Conservation (phyloP, 2,797 vertebrate genomes). For the Amblyopsis hoosieri region DNA sequence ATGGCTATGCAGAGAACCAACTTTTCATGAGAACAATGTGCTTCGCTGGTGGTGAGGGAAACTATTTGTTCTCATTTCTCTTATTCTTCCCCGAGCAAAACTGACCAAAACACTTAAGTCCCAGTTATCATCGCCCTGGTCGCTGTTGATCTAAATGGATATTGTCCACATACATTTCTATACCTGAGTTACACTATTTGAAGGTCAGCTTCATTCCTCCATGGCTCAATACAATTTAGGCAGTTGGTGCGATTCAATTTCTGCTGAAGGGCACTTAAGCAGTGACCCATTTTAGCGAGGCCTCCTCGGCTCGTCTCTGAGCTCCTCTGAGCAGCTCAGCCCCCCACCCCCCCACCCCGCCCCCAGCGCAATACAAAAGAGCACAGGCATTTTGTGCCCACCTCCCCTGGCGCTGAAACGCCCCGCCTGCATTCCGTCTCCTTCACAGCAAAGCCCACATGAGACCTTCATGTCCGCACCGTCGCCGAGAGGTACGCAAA, state of each 20-base stretch:
- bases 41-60: slow-evolving; percentile 19
- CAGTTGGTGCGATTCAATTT: slow-evolving; percentile 73
- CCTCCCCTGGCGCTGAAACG: slow-evolving; percentile 15
- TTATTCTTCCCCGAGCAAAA: background rate
- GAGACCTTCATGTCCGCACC: slow-evolving; percentile 64
- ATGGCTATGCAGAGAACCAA: slow-evolving; percentile 29
- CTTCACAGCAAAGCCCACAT: slow-evolving; percentile 49
- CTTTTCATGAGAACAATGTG: slow-evolving; percentile 30
- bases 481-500: slow-evolving; percentile 61
- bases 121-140: slow-evolving; percentile 26
- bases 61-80: slow-evolving; percentile 6
- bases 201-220: slow-evolving; percentile 71
- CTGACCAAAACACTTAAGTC: slow-evolving; percentile 29
- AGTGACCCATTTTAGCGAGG: slow-evolving; percentile 78
- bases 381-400: slow-evolving; percentile 43
- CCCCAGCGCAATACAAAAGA: slow-evolving; percentile 54
- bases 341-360: slow-evolving; percentile 41
- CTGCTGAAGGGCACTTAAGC: slow-evolving; percentile 77
- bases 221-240: slow-evolving; percentile 68
- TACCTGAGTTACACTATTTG: slow-evolving; percentile 55
- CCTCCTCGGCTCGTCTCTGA: slow-evolving; percentile 59
- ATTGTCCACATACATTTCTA: slow-evolving; percentile 65
- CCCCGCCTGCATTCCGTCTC: slow-evolving; percentile 19
- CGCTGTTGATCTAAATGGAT: slow-evolving; percentile 42
- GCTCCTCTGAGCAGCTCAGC: slow-evolving; percentile 51